Evolutionary conservation across 2,797 vertebrate species (phyloP), one percentile per base, ranked within the genome.

Genomic region (Pygocentrus nattereri): DNA sequence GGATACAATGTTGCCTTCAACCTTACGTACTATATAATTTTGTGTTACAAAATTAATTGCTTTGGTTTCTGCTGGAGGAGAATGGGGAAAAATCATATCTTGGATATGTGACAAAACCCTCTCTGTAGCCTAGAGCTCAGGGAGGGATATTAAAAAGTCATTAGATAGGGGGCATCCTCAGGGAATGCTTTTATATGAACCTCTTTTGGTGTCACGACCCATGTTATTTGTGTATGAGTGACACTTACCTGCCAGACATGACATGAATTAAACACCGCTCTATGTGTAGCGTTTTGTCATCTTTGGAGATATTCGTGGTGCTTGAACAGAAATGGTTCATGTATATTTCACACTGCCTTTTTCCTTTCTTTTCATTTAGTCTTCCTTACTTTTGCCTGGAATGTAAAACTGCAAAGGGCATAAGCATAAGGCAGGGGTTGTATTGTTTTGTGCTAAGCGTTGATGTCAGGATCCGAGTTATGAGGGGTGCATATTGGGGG

Each of bases 191-290:
- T 87, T 85, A 90, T 90, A 90, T 88, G 86, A 88, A 85, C 75
- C 84, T 83, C 80, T 77, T 44, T 76, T 85, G 81, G 85, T 88
- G 90, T 88, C 84, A 34, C 80, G 87, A 87, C 91, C 91, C 74
- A 50, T 87, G 86, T 88, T 91, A 90, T 91, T 90, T 92, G 87
- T 90, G 86, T 86, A 84, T 87, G 87, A 91, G 87, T 90, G 89
- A 90, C 89, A 90, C 88, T 88, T 87, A 84, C 88, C 88, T 89
- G 82, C 81, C 88, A 87, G 85, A 85, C 74, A 82, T 85, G 85
- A 86, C 82, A 79, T 82, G 86, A 89, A 88, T 88, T 85, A 88
- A 87, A 89, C 78, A 78, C 81, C 18, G 54, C 75, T 78, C 56
- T 81, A 78, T 65, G 71, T 64, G 77, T 82, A 59, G 76, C 65